Evolutionary conservation across 2,113 vertebrate species (phyloP).

Genomic region (Petromus typicus): DNA sequence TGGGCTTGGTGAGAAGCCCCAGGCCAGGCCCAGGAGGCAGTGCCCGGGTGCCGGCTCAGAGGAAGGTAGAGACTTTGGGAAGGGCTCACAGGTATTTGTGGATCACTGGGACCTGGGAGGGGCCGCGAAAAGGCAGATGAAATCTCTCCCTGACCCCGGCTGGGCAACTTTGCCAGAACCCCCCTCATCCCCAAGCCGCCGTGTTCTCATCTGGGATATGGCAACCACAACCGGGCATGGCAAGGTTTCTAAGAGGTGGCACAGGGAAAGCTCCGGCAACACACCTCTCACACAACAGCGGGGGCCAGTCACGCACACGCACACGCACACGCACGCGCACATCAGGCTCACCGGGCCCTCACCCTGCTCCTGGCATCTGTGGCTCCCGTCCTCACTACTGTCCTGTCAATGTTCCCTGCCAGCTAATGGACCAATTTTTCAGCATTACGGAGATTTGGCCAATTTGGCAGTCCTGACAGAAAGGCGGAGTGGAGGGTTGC

Average conservation of each 20-base stretch:
- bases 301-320: not conserved
- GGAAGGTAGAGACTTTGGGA: not conserved
- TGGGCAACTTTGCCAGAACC: not conserved
- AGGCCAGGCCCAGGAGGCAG: not conserved
- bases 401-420: constrained; percentile 66
- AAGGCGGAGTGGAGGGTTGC: constrained; percentile 13
- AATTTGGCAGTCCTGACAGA: constrained; percentile 79
- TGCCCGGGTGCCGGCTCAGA: not conserved
- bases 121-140: not conserved
- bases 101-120: not conserved
- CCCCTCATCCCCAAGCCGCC: not conserved
- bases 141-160: not conserved
- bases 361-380: not conserved
- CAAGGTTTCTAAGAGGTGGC: not conserved
- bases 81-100: not conserved
- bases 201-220: not conserved
- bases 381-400: not conserved
- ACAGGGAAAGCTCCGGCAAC: not conserved
- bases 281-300: not conserved
- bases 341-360: not conserved
- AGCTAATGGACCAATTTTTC: constrained; percentile 86
- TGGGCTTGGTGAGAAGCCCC: not conserved
- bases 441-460: constrained; percentile 84
- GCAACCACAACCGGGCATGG: not conserved
- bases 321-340: not conserved